These are phyloP conservation scores for Guaruba guarouba DNA, from an alignment of 2,113 vertebrate genomes.

Conservation along the genomic window DNA sequence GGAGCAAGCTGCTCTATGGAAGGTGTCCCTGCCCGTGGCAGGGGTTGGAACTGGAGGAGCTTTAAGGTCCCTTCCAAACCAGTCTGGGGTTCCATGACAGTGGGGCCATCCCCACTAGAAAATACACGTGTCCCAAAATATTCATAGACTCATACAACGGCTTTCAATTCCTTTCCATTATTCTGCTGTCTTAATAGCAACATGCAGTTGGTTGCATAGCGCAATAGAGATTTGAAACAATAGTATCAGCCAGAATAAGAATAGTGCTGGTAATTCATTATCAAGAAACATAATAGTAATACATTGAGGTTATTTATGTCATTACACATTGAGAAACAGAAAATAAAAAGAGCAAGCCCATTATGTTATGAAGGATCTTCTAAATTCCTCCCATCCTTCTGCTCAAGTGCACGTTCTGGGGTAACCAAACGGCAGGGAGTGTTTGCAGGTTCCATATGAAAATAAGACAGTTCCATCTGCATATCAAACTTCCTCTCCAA, in stretches of 20 bases:
- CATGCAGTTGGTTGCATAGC: accelerated
- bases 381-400: background rate
- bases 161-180: background rate
- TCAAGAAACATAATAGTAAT: accelerated
- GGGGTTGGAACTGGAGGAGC: background rate
- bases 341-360: background rate
- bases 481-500: background rate
- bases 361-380: background rate
- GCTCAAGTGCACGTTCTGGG: too few species aligned
- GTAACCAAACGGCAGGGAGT: background rate
- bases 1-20: background rate
- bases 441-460: background rate
- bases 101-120: accelerated
- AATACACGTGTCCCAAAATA: background rate
- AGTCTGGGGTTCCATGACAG: background rate
- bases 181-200: background rate
- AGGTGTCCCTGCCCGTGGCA: background rate
- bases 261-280: background rate
- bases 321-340: background rate
- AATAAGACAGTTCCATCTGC: background rate
- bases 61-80: background rate
- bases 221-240: background rate
- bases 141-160: background rate
- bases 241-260: background rate
- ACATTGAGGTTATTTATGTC: background rate